These are phyloP conservation scores for human DNA, from an alignment of 2,113 vertebrate species.

Conservation along the genomic window GRCh38 chr12:126228501-126229000, in stretches of 20 bases:
- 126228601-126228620: not conserved
- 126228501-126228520: not conserved
- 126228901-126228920: not conserved
- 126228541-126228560: not conserved
- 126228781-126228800: not conserved
- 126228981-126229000: not conserved
- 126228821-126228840: not conserved
- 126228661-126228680: not conserved
- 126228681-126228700: not conserved
- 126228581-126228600: not conserved
- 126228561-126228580: not conserved
- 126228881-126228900: not conserved
- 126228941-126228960: not conserved
- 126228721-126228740: not conserved
- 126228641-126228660: not conserved
- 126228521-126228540: not conserved
- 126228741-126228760: not conserved
- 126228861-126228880: too few relatives aligned
- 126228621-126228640: not conserved
- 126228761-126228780: not conserved
- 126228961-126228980: not conserved
- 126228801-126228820: not conserved
- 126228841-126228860: not conserved
- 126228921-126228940: not conserved
- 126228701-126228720: not conserved